These are phyloP conservation scores for Cirrhinus molitorella DNA, from an alignment of 2,797 vertebrate genomes.

Conservation along the genomic window DNA sequence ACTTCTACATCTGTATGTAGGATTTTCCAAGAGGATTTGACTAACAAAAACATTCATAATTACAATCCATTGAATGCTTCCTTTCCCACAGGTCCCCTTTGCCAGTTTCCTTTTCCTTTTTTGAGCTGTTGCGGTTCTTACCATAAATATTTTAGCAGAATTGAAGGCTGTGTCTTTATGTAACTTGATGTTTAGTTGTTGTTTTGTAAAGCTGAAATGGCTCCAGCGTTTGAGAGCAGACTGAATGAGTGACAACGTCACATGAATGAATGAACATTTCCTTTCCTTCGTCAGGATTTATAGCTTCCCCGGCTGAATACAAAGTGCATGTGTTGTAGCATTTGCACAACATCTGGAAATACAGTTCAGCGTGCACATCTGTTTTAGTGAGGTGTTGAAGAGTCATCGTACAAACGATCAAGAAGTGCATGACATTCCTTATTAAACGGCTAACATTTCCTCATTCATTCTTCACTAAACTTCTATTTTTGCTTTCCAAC, in stretches of 20 bases:
- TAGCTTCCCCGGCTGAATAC: not conserved
- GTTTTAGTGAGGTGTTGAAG: conserved; percentile 18
- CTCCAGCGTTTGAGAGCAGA: not conserved
- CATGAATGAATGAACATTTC: not conserved
- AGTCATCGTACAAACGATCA: not conserved
- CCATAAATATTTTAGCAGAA: not conserved
- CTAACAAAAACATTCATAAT: conserved; percentile 31
- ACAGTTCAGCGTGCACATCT: conserved; percentile 28
- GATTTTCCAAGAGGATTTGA: not conserved
- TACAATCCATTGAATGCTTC: conserved; percentile 15
- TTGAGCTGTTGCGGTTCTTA: not conserved
- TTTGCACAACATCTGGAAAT: conserved; percentile 46
- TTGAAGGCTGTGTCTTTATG: too few species aligned
- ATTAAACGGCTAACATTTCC: not conserved
- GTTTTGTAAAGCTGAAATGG: not conserved
- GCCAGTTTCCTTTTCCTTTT: conserved; percentile 24
- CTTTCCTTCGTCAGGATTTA: conserved; percentile 1
- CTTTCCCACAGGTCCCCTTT: conserved; percentile 8
- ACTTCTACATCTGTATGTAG: not conserved
- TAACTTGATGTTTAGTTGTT: not conserved
- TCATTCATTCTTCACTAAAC: not conserved
- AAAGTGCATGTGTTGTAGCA: conserved; percentile 34
- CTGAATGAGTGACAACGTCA: conserved; percentile 5
- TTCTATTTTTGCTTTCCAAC: not conserved
- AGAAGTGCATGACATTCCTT: not conserved